Conservation (phyloP, 92 coral and sea anemone genomes). For the Ricordea florida region DNA sequence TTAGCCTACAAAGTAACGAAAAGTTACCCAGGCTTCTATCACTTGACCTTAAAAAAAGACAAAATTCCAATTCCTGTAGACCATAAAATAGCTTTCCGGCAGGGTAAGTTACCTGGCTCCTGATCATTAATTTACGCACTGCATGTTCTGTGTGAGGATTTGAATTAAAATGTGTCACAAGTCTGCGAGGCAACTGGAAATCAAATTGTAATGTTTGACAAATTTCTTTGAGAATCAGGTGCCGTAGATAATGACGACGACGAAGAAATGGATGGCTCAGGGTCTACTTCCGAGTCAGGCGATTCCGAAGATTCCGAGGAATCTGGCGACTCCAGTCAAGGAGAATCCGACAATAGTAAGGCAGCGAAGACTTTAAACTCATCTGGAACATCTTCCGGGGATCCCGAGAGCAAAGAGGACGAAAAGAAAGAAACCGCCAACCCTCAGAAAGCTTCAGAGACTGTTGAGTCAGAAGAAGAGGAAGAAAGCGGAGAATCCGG, state of each 20-base stretch:
- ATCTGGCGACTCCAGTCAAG: slow-evolving; percentile 76
- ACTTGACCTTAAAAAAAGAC: too few species aligned
- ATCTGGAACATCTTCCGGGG: background rate
- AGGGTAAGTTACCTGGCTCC: too few species aligned
- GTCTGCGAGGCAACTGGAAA: too few species aligned
- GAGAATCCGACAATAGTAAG: slow-evolving; percentile 56
- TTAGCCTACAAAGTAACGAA: too few species aligned
- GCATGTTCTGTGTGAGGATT: too few species aligned
- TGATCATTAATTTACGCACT: too few species aligned
- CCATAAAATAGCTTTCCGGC: too few species aligned
- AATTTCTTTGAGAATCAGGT: background rate
- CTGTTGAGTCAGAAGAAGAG: background rate
- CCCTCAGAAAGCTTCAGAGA: background rate
- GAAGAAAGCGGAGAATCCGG: slow-evolving; percentile 24
- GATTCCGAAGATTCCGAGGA: slow-evolving; percentile 52
- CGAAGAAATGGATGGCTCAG: slow-evolving; percentile 94
- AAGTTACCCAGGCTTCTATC: too few species aligned
- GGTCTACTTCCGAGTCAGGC: slow-evolving; percentile 85
- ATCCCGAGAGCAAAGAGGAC: background rate
- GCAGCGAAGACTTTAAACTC: background rate
- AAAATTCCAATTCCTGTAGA: too few species aligned
- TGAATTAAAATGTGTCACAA: too few species aligned
- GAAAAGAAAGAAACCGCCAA: background rate
- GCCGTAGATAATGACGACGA: slow-evolving; percentile 48
- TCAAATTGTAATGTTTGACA: too few species aligned